Base-by-base conservation (phyloP, 2,113 vertebrate genomes). In the Panthera tigris region DNA sequence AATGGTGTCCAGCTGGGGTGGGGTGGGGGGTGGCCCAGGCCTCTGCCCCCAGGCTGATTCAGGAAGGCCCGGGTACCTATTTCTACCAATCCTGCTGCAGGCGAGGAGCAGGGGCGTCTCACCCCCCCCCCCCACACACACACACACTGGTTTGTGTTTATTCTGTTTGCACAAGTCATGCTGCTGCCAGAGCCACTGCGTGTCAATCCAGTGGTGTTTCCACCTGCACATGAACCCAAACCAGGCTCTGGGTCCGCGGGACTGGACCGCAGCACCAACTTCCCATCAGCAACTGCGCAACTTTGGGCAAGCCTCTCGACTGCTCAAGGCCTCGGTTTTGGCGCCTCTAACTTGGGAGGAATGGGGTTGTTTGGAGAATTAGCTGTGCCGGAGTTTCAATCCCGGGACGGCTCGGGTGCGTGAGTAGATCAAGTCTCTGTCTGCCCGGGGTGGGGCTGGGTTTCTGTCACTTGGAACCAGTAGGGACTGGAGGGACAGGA, bases 241-340 rank as follows among this genome's bases (percentile, higher is more conserved):
- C 45, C 36, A 12, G 68, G 33, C 52, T 29, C 13, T 10, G 71
- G 48, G 66, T 39, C 65, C 10, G 31, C 78, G 3, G 45, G 25
- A 13, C 5, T 0, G 2, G 29, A 36, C 27, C 3, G n/a, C 41
- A 55, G 14, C 52, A 4, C 33, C 29, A 2, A 0, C n/a, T 16
- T 45, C 55, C 45, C 55, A 12, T 12, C 31, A 14, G 18, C 0
- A 7, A 14, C 45, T 65, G n/a, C 61, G 16, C 0, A 0, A 27
- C 33, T 8, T 68, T 25, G 16, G 50, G 25, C 52, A 29, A 45
- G 57, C 15, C 48, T 79, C 50, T 5, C 15, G 39, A 11, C 36
- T 6, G 16, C 71, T 88, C 57, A 8, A 61, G 33, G 31, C 61
- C 5, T 78, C 31, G 0, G 45, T 23, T 25, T 29, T 5, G 4